A percentile compares a stretch with the other conserved stretches of the same genome.
Evolutionary conservation across 92 coral and sea anemone species (phyloP).

Genomic region (Scolanthus callimorphus): DNA sequence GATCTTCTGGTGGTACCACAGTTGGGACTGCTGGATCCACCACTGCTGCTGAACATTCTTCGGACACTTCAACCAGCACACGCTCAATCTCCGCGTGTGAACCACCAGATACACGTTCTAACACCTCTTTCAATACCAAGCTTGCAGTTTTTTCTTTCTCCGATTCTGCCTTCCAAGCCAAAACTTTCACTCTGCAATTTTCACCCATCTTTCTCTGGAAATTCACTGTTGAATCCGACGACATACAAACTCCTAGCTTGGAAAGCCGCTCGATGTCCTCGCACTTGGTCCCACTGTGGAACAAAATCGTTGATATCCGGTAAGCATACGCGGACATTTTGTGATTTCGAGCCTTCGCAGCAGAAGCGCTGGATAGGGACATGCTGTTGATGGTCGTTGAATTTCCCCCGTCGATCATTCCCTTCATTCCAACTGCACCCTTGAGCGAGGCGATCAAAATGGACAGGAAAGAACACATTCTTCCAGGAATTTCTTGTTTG

Average conservation of each 20-base stretch:
- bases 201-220: conserved; percentile 24
- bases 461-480: conserved; percentile 30
- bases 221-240: conserved; percentile 8
- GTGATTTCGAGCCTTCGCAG: conserved; percentile 26
- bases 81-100: not conserved
- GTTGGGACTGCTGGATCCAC: no score
- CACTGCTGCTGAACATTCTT: not conserved
- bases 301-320: conserved; percentile 22
- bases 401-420: not conserved
- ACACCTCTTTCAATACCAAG: not conserved
- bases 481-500: conserved; percentile 14
- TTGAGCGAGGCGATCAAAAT: conserved; percentile 31
- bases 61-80: not conserved
- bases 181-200: conserved; percentile 20
- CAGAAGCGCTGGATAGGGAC: conserved; percentile 26
- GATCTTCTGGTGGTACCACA: no score
- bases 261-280: conserved; percentile 11
- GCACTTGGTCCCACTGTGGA: conserved; percentile 27
- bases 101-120: not conserved
- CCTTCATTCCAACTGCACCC: conserved; percentile 29
- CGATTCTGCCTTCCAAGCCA: conserved; percentile 4
- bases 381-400: conserved; percentile 8
- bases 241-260: conserved; percentile 28
- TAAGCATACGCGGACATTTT: conserved; percentile 30
- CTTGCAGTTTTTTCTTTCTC: conserved; percentile 12